Conservation (phyloP, 2,888 invertebrate genomes). For the Nebria brevicollis region DNA sequence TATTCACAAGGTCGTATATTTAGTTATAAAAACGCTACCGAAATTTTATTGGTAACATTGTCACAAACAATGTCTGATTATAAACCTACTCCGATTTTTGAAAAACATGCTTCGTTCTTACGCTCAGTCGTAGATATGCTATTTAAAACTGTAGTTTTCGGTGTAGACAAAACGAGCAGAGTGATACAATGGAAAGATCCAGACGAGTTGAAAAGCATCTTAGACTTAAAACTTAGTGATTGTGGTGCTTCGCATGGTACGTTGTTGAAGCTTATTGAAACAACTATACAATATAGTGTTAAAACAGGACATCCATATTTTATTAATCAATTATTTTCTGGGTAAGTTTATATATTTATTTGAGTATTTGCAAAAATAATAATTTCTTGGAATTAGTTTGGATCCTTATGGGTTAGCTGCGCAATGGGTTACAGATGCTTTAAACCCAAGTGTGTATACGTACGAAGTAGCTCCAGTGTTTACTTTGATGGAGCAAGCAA, state of each 20-base stretch:
- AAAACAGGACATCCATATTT: conserved; percentile 70
- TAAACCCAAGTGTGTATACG: conserved; percentile 67
- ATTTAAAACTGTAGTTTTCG: conserved; percentile 62
- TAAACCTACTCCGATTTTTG: conserved; percentile 57
- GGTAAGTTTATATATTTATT: conserved; percentile 51
- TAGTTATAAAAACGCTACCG: conserved; percentile 26
- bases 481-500: conserved; percentile 65
- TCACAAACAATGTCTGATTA: conserved; percentile 55
- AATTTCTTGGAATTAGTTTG: conserved; percentile 56
- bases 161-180: conserved; percentile 59
- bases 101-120: conserved; percentile 61
- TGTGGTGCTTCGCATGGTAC: conserved; percentile 61
- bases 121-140: conserved; percentile 59
- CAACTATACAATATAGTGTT: conserved; percentile 67
- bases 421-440: conserved; percentile 65
- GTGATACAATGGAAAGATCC: conserved; percentile 67
- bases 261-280: conserved; percentile 62
- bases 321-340: conserved; percentile 69
- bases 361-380: too few species aligned
- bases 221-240: conserved; percentile 61
- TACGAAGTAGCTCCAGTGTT: conserved; percentile 70
- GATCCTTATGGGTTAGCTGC: conserved; percentile 67
- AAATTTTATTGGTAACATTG: background rate
- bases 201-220: conserved; percentile 60
- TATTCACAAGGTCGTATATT: conserved; percentile 23